Conservation (phyloP, 2,888 invertebrate genomes). For the Polydrusus cervinus region DNA sequence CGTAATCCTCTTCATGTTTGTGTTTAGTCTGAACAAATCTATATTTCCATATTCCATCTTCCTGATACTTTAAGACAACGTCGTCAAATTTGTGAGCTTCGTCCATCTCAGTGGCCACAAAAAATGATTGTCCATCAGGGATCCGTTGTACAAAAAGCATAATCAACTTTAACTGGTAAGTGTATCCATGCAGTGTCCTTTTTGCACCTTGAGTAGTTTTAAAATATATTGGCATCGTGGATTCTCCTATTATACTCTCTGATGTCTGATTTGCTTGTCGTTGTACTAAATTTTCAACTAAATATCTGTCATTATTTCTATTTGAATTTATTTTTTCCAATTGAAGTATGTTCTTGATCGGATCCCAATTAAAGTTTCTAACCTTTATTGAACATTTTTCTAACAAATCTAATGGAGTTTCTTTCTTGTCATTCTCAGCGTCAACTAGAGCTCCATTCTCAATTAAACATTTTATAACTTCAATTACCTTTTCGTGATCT, state of each 20-base stretch:
- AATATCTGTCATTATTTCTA: not conserved
- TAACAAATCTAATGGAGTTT: not conserved
- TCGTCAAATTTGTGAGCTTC: not conserved
- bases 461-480: not conserved
- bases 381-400: not conserved
- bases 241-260: not conserved
- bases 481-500: not conserved
- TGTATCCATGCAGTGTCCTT: not conserved
- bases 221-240: not conserved
- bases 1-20: not conserved
- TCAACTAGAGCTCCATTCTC: not conserved
- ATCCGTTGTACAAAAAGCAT: not conserved
- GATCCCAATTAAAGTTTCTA: not conserved
- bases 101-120: not conserved
- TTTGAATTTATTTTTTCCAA: not conserved
- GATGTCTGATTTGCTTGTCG: not conserved
- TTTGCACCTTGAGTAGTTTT: not conserved
- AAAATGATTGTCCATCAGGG: not conserved
- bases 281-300: not conserved
- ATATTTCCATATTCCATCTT: not conserved
- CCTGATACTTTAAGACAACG: not conserved
- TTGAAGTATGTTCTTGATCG: not conserved
- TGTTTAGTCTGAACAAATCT: conserved; percentile 1
- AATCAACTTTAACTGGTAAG: not conserved
- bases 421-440: not conserved